A percentile compares a stretch with the other conserved stretches of the same genome.
Evolutionary conservation across 2,888 invertebrate genomes (phyloP).

Genomic region (Euphydryas editha): DNA sequence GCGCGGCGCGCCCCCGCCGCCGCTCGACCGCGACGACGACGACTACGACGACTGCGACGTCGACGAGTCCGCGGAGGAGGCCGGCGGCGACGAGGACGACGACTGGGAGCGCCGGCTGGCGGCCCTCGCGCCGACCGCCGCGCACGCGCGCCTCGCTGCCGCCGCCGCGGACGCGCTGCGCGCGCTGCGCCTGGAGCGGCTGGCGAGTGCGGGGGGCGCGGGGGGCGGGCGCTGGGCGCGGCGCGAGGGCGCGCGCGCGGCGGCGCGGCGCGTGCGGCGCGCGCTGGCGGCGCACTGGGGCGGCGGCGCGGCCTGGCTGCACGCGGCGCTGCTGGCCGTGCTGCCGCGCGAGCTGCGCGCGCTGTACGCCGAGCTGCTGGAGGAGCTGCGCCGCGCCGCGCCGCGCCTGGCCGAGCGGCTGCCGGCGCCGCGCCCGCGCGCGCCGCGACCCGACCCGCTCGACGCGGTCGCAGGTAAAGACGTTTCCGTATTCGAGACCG

Average conservation of each 20-base stretch:
- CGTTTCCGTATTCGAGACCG: not conserved
- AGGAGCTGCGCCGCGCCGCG: constrained; percentile 53
- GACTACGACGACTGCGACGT: constrained; percentile 33
- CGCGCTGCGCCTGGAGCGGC: constrained; percentile 54
- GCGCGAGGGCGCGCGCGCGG: constrained; percentile 44
- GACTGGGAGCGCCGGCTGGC: constrained; percentile 54
- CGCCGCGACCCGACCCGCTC: constrained; percentile 37
- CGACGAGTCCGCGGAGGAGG: constrained; percentile 47
- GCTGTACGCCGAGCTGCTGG: constrained; percentile 48
- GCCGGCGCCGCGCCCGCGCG: constrained; percentile 31
- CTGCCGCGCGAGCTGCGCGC: constrained; percentile 48
- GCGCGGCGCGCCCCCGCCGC: constrained; percentile 33
- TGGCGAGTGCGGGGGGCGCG: constrained; percentile 44
- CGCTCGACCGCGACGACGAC: constrained; percentile 32
- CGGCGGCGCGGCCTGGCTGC: constrained; percentile 56
- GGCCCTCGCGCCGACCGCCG: constrained; percentile 49
- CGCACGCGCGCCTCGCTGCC: constrained; percentile 44
- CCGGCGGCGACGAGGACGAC: constrained; percentile 55
- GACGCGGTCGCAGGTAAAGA: constrained; percentile 19
- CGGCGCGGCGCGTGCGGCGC: constrained; percentile 55
- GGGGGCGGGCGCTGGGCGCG: constrained; percentile 36
- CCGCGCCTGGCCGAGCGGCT: constrained; percentile 56
- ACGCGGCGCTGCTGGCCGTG: constrained; percentile 61
- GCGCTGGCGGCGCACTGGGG: constrained; percentile 54
- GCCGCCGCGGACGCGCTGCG: constrained; percentile 57